Evolutionary conservation across 2,888 invertebrate species (phyloP).

Genomic region (Luperina nickerlii): DNA sequence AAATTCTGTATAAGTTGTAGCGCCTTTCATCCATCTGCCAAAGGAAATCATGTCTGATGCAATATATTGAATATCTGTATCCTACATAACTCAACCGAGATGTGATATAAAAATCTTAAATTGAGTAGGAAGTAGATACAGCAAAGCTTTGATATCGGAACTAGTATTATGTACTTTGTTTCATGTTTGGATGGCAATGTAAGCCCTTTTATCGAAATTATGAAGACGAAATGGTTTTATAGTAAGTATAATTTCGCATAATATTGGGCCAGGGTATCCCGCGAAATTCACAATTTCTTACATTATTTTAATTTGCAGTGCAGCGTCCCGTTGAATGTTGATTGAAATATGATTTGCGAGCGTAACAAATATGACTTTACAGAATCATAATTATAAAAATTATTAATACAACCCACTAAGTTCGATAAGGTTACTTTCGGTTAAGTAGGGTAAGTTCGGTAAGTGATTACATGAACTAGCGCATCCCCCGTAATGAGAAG

Average conservation of each 20-base stretch:
- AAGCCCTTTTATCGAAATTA: neutral
- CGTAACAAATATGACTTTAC: no score
- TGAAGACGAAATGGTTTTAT: neutral
- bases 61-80: conserved; percentile 59
- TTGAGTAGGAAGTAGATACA: conserved; percentile 30
- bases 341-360: no score
- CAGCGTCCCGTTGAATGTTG: no score
- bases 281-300: no score
- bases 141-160: conserved; percentile 52
- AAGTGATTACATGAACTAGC: no score
- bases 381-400: no score
- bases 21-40: conserved; percentile 49
- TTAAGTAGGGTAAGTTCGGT: no score
- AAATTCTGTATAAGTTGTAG: conserved; percentile 27
- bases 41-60: conserved; percentile 62
- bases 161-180: conserved; percentile 12
- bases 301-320: no score
- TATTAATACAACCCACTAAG: no score
- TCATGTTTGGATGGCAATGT: neutral
- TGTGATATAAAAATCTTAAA: conserved; percentile 50
- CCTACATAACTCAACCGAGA: conserved; percentile 39
- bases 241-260: neutral
- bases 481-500: no score
- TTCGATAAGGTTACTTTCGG: no score
- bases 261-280: no score